Conservation (phyloP, 2,797 vertebrate genomes). For the Catharus ustulatus region DNA sequence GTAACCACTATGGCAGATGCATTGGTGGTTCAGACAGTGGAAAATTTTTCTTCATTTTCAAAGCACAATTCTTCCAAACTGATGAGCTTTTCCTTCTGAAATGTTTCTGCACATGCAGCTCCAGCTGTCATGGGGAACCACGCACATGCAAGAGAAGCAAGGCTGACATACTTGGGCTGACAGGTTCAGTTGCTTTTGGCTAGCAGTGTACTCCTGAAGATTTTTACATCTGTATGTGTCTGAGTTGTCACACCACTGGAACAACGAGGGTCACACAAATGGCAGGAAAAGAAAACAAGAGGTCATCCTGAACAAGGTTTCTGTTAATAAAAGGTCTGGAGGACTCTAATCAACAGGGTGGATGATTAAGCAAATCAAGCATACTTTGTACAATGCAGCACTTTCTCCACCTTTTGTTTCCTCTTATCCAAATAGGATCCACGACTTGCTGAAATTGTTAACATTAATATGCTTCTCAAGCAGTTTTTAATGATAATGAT, state of each 20-base stretch:
- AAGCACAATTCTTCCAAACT: neutral
- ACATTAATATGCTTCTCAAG: slow-evolving; percentile 22
- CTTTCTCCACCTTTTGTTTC: neutral
- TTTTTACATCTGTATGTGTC: neutral
- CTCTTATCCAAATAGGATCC: neutral
- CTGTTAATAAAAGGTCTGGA: neutral
- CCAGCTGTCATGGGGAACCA: neutral
- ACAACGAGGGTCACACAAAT: neutral
- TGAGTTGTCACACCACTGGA: neutral
- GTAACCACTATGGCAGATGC: neutral
- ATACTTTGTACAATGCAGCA: neutral
- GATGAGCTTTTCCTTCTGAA: neutral
- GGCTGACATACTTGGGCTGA: neutral
- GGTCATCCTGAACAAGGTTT: neutral
- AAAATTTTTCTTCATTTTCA: neutral
- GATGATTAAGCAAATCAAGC: slow-evolving; percentile 20
- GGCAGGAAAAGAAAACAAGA: neutral
- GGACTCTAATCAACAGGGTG: neutral
- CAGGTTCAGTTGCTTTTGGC: neutral
- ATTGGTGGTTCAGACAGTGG: neutral
- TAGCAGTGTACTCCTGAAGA: neutral
- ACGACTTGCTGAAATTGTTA: neutral
- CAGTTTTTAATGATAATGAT: slow-evolving; percentile 37
- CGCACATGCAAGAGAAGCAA: neutral
- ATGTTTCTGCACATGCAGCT: neutral